Conservation (phyloP, 1,140 invertebrate species). For the Brachionus calyciflorus region DNA sequence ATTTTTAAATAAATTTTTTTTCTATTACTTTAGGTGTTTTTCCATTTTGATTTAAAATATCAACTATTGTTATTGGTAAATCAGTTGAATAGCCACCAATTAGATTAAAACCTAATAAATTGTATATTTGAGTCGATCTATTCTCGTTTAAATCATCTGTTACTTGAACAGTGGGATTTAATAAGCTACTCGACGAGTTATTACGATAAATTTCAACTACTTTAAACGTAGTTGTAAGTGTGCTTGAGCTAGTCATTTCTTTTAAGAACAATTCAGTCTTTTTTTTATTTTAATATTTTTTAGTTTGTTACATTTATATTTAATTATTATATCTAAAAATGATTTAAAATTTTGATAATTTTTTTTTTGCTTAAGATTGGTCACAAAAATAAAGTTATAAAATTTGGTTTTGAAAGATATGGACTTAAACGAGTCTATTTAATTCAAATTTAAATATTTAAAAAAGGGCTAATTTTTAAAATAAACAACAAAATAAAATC, state of each 20-base stretch:
- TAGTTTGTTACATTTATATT: no score
- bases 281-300: no score
- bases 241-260: not conserved
- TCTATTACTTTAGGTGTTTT: not conserved
- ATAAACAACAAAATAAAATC: no score
- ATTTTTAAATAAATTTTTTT: not conserved
- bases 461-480: no score
- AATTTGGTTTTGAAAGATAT: no score
- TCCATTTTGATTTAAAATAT: constrained; percentile 29
- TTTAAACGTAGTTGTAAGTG: constrained; percentile 35
- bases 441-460: no score
- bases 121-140: not conserved
- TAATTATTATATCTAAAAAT: no score
- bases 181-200: not conserved
- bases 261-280: no score
- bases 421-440: no score
- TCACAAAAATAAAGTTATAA: no score
- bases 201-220: constrained; percentile 44
- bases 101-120: constrained; percentile 21
- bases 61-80: constrained; percentile 26
- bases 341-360: no score
- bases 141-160: not conserved
- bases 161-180: not conserved
- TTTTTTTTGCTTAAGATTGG: no score
- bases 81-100: constrained; percentile 20